Conservation (phyloP, 2,113 vertebrate genomes). For the Megaptera novaeangliae region DNA sequence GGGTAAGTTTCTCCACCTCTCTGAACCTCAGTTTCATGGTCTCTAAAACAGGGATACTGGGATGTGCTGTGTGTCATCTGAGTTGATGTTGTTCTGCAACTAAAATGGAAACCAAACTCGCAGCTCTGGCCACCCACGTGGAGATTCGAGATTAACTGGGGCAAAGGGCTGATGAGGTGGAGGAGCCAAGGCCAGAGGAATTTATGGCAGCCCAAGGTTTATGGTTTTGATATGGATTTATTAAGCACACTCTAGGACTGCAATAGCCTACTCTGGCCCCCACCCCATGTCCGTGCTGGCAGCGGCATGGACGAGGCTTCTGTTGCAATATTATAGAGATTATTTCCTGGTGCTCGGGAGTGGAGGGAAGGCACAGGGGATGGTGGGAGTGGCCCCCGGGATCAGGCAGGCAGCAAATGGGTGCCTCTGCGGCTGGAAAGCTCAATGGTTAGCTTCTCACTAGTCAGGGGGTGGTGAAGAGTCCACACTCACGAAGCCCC, state of each 20-base stretch:
- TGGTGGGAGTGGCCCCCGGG: neutral
- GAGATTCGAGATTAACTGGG: constrained; percentile 77
- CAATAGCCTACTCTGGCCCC: neutral
- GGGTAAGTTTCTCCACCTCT: neutral
- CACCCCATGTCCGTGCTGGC: neutral
- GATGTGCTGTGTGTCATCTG: neutral
- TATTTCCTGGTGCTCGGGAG: constrained; percentile 43
- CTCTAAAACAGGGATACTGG: neutral
- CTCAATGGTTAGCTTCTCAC: neutral
- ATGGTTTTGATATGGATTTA: constrained; percentile 74
- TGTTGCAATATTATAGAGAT: neutral
- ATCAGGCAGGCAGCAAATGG: neutral
- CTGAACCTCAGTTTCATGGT: neutral
- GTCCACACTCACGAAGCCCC: neutral
- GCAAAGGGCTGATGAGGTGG: constrained; percentile 74
- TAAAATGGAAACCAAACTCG: constrained; percentile 2
- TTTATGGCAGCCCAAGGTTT: constrained; percentile 78
- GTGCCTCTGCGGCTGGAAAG: neutral
- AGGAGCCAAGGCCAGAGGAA: constrained; percentile 66
- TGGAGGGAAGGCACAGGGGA: neutral
- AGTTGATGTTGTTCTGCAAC: constrained; percentile 2
- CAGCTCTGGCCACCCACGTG: neutral
- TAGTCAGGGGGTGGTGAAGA: neutral
- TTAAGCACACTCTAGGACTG: constrained; percentile 52
- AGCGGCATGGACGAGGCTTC: neutral